Base-by-base conservation (phyloP, 2,113 vertebrate genomes). In the Aegotheles bennettii region DNA sequence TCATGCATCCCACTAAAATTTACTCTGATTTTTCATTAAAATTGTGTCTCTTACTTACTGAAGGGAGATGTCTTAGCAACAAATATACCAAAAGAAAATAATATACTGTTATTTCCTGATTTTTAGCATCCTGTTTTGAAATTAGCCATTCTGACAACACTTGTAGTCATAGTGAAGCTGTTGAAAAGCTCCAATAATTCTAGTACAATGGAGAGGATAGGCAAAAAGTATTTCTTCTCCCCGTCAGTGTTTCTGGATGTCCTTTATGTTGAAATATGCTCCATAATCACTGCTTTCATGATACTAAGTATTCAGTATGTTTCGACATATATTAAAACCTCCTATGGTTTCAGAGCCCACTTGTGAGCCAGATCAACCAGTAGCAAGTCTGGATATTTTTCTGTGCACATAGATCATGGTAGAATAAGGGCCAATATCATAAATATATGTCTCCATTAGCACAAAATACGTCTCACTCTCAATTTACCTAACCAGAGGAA, bases 261-360 rank as follows among this genome's bases (percentile, higher is more conserved):
- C 29, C 21, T 93, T 54, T 50, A 19, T 70, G 11, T 15, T 80
- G 35, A 85, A 68, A 75, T 68, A 60, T 9, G 6, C 2, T 0
- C 40, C 48, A 11, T 25, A 65, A 53, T 28, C 0, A 0, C 28
- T 65, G 7, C 7, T 65, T 0, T 45, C 51, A 24, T 19, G 10
- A 36, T 31, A 26, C 2, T 64, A 48, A 88, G 5, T 40, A 68
- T 71, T 84, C 26, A 11, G 4, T 68, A 31, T 38, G 36, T 26
- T 76, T 88, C 33, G n/a, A 18, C 24, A 15, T 48, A n/a, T 28
- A 43, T 26, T 16, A 65, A 74, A 90, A 68, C 5, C 6, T 56
- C 18, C n/a, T 47, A 5, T 26, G 35, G 47, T 40, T 90, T 80
- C 53, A 84, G 28, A 43, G 16, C 14, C 10, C 33, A 45, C 13